Percentiles rank a stretch among this genome's conserved stretches.
phyloP scores from a whole-genome alignment of 2,888 invertebrate genomes.

The Kuschelorhynchus macadamiae region DNA sequence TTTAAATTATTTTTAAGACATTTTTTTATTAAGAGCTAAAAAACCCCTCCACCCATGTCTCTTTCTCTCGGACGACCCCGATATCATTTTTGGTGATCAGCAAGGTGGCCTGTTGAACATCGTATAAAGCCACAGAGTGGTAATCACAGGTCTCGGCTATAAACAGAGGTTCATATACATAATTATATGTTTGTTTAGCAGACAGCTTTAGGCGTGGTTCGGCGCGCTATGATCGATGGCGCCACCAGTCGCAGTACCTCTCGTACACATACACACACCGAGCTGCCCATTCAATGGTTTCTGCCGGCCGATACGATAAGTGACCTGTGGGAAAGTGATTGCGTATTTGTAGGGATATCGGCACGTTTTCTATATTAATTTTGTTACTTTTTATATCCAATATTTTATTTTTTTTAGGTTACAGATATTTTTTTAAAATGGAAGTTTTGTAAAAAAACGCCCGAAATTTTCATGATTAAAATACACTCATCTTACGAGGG shows the following conservation, averaged over 20 bases:
- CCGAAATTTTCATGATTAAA: too few relatives aligned
- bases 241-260: slow-evolving; percentile 61
- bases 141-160: slow-evolving; percentile 57
- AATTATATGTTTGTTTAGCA: slow-evolving; percentile 71
- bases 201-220: slow-evolving; percentile 69
- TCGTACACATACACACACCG: slow-evolving; percentile 59
- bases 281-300: slow-evolving; percentile 40
- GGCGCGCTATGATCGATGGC: slow-evolving; percentile 67
- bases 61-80: slow-evolving; percentile 4
- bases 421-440: too few relatives aligned
- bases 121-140: slow-evolving; percentile 41
- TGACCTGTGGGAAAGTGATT: slow-evolving; percentile 29
- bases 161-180: slow-evolving; percentile 70
- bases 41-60: slow-evolving; percentile 32
- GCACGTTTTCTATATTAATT: background rate
- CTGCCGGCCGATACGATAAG: slow-evolving; percentile 45
- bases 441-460: too few relatives aligned
- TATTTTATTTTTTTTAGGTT: too few relatives aligned
- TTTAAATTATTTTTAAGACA: too few relatives aligned
- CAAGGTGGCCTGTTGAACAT: slow-evolving; percentile 47
- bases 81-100: slow-evolving; percentile 47
- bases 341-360: background rate
- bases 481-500: too few relatives aligned
- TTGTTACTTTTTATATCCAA: too few relatives aligned
- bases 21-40: background rate